Base-by-base conservation (phyloP, 2,113 vertebrate species). In the Phalacrocorax aristotelis region DNA sequence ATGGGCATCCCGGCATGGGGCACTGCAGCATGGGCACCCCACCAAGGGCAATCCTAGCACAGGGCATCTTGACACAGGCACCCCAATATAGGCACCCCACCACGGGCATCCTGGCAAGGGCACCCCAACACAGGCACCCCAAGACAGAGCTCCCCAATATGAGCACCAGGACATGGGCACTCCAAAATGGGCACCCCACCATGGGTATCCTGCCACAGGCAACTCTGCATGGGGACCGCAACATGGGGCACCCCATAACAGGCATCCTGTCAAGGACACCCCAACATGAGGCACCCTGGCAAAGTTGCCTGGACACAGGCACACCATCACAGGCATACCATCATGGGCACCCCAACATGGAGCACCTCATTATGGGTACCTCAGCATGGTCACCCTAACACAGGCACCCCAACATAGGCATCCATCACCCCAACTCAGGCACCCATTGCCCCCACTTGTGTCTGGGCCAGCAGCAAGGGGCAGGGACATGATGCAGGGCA, bases 31-130 rank as follows among this genome's bases (percentile, higher is more conserved):
- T 8, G 4, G 29, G 48, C 29, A 64, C 8, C 44, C 15, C 14
- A 44, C 15, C 44, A 44, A 44, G 44, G 44, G 15, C 6, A 44
- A 42, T 42, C 42, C 42, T 42, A 15, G 42, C 42, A 44, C 44
- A 44, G 44, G 16, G 44, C 44, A 44, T 7, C 44, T 15, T 42
- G 42, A 42, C 42, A 42, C 42, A 42, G 44, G 44, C 44, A 30
- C 11, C 54, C 29, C 10, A 55, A 57, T 13, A 57, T 1, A 12
- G 30, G 30, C 30, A 34, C 30, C 19, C 30, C 8, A 51, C 4
- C 13, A 23, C 0, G 1, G 15, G 34, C 8, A 52, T 32, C 17
- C 32, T 38, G 8, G 6, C 1, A 60, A 14, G 25, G 54, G 8
- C 54, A 16, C 3, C 15, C 13, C 18, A 11, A 5, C 5, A 55